phyloP scores from a whole-genome alignment of 2,888 invertebrate species.

The Caenorhabditis macrosperma region DNA sequence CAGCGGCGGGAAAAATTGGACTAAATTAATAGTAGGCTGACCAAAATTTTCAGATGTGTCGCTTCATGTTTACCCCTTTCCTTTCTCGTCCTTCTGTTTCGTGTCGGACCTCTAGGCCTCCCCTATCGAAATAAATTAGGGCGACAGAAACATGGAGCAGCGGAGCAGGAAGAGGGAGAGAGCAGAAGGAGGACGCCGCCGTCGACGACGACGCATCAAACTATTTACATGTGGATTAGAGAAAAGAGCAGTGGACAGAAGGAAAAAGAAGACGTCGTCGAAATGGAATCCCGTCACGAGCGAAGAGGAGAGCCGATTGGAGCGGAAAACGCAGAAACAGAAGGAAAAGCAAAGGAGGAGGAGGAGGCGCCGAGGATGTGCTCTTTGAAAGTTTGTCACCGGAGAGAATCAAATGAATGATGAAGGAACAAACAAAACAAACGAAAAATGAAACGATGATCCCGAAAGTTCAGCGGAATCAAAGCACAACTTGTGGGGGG shows the following conservation, averaged over 20 bases:
- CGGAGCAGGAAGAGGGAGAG: neutral
- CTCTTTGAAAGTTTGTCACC: constrained; percentile 39
- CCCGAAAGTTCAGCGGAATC: constrained; percentile 46
- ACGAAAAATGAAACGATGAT: constrained; percentile 35
- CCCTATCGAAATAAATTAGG: constrained; percentile 27
- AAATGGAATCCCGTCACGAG: constrained; percentile 49
- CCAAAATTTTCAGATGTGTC: neutral
- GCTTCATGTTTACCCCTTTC: neutral
- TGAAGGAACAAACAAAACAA: constrained; percentile 28
- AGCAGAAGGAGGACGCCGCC: neutral
- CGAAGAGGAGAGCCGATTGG: constrained; percentile 46
- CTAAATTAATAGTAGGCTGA: neutral
- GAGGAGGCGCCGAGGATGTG: constrained; percentile 19
- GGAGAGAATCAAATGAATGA: neutral
- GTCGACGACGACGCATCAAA: constrained; percentile 30
- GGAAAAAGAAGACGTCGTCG: constrained; percentile 34
- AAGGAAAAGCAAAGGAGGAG: constrained; percentile 2
- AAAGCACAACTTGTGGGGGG: constrained; percentile 40
- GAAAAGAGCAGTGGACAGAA: constrained; percentile 32
- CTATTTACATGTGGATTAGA: constrained; percentile 44
- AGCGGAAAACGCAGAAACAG: constrained; percentile 30
- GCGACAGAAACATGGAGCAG: neutral
- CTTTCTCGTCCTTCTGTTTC: neutral
- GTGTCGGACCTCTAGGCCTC: neutral
- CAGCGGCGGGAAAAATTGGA: neutral